A percentile compares a stretch with the other conserved stretches of the same genome.
Conservation (phyloP, 2,888 invertebrate species). For the Polydrusus pterygomalis region DNA sequence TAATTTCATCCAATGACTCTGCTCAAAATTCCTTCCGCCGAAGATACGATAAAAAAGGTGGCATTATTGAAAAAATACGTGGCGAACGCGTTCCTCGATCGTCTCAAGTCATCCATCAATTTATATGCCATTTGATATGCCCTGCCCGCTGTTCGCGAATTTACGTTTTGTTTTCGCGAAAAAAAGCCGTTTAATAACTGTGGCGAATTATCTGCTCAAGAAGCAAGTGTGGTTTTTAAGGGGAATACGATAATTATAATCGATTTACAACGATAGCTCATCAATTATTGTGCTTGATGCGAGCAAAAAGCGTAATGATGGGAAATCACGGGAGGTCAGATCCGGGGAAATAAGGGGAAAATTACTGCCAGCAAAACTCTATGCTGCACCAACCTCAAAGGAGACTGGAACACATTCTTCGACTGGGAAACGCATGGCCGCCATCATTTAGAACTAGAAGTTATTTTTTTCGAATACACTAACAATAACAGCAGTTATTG, state of each 20-base stretch:
- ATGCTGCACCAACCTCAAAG: not conserved
- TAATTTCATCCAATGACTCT: constrained; percentile 29
- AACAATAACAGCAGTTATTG: too few relatives aligned
- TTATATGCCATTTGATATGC: constrained; percentile 29
- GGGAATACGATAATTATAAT: constrained; percentile 11
- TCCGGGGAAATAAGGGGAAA: not conserved
- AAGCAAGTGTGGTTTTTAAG: constrained; percentile 4
- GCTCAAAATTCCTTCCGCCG: constrained; percentile 12
- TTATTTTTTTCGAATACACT: too few relatives aligned
- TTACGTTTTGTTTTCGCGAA: not conserved
- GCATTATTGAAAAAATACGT: constrained; percentile 26
- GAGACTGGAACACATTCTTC: too few relatives aligned
- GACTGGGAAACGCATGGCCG: too few relatives aligned
- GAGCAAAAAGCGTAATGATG: not conserved
- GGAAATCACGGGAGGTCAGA: not conserved
- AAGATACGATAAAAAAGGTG: constrained; percentile 21
- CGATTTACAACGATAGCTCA: constrained; percentile 1
- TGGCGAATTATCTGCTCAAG: not conserved
- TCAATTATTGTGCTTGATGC: not conserved
- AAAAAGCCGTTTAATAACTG: constrained; percentile 9
- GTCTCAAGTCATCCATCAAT: constrained; percentile 21
- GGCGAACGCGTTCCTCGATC: constrained; percentile 25
- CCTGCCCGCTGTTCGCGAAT: not conserved
- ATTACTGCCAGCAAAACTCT: too few relatives aligned
- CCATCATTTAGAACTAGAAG: too few relatives aligned